Percentiles rank a stretch among this genome's conserved stretches.
phyloP scores from a whole-genome alignment of 2,888 invertebrate genomes.

The Caenorhabditis sp. region DNA sequence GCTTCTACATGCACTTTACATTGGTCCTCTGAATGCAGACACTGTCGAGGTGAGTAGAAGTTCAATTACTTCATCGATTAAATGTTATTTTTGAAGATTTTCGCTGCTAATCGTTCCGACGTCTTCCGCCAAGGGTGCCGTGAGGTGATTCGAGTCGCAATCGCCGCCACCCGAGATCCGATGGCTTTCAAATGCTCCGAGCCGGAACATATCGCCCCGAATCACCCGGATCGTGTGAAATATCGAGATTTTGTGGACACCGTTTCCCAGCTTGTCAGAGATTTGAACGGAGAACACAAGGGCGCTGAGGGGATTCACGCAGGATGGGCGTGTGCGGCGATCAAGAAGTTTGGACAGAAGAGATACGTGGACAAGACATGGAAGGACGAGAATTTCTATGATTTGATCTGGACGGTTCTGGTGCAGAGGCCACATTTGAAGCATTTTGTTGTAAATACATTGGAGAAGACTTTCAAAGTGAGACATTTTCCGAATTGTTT shows the following conservation, averaged over 20 bases:
- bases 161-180: constrained; percentile 40
- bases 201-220: constrained; percentile 31
- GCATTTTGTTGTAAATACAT: constrained; percentile 55
- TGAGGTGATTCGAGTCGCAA: constrained; percentile 51
- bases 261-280: constrained; percentile 31
- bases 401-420: constrained; percentile 73
- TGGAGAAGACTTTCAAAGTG: constrained; percentile 61
- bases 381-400: constrained; percentile 73
- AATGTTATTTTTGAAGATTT: constrained; percentile 12
- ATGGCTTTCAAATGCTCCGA: constrained; percentile 27
- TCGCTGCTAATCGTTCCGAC: constrained; percentile 63
- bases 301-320: constrained; percentile 44
- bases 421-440: constrained; percentile 72
- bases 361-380: constrained; percentile 71
- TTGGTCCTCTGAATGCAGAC: constrained; percentile 64
- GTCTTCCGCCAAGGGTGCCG: constrained; percentile 66
- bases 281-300: constrained; percentile 58
- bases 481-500: not conserved
- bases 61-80: not conserved
- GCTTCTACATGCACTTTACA: constrained; percentile 67
- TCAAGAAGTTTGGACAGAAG: constrained; percentile 72
- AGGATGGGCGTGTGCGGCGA: constrained; percentile 73
- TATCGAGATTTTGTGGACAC: constrained; percentile 44
- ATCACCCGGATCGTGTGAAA: constrained; percentile 22
- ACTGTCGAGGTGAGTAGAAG: constrained; percentile 60